Evolutionary conservation across 2,888 invertebrate species (phyloP).

Genomic region (Ormyrus nitidulus): DNA sequence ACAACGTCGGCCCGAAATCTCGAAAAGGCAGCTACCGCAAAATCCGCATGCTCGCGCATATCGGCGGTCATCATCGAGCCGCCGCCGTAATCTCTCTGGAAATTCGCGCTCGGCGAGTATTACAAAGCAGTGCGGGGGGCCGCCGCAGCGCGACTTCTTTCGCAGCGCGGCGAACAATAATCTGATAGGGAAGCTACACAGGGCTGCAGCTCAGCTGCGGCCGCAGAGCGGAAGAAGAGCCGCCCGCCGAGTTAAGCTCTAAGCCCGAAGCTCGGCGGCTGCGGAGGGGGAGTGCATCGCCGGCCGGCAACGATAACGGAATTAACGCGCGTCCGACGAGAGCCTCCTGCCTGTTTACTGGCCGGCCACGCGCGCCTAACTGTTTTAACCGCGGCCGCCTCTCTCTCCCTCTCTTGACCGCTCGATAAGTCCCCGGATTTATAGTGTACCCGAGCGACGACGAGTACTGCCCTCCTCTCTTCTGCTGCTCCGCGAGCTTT

Average conservation of each 20-base stretch:
- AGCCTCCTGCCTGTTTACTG: slow-evolving; percentile 59
- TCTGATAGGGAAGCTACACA: too few species aligned
- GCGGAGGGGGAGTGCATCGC: slow-evolving; percentile 40
- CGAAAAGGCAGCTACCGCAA: too few species aligned
- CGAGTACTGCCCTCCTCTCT: not conserved
- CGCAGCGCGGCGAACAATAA: not conserved
- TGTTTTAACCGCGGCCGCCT: slow-evolving; percentile 61
- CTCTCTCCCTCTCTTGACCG: slow-evolving; percentile 56
- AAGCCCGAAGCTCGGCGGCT: not conserved
- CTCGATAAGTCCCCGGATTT: slow-evolving; percentile 64
- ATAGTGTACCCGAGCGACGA: slow-evolving; percentile 29
- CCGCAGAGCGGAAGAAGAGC: too few species aligned
- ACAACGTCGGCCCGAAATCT: too few species aligned
- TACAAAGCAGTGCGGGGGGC: not conserved
- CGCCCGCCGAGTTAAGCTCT: slow-evolving; percentile 6
- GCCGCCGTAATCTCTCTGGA: too few species aligned
- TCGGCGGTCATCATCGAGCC: too few species aligned
- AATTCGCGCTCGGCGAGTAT: too few species aligned
- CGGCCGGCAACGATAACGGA: slow-evolving; percentile 66
- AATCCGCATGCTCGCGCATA: too few species aligned
- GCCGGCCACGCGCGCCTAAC: slow-evolving; percentile 56
- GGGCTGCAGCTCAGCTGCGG: too few species aligned
- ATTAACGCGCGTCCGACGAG: slow-evolving; percentile 60
- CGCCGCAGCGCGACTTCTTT: not conserved
- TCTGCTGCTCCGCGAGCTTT: too few species aligned